Evolutionary conservation across 2,888 invertebrate species (phyloP).

Genomic region (Melinopterus prodromus): DNA sequence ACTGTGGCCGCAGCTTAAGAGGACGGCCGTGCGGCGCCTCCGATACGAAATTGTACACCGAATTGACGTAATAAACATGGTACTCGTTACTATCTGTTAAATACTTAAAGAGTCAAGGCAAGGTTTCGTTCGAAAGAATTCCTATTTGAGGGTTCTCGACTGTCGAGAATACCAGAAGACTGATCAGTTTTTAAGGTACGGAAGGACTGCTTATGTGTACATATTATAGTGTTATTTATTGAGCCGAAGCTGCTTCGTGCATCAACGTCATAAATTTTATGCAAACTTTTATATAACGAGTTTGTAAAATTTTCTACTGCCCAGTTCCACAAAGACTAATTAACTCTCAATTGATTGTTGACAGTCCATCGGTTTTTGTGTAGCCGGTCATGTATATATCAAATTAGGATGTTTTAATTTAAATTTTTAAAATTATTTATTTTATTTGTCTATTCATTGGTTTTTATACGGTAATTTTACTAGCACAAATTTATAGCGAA

Average conservation of each 20-base stretch:
- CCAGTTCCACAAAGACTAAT: no score
- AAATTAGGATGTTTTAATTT: neutral
- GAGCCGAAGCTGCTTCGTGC: neutral
- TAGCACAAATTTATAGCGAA: slow-evolving; percentile 6
- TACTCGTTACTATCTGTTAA: neutral
- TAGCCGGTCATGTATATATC: no score
- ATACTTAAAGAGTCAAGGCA: neutral
- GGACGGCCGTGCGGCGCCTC: neutral
- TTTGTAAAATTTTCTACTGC: neutral
- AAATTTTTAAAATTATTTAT: neutral
- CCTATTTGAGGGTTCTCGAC: neutral
- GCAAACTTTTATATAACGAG: neutral
- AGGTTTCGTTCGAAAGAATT: neutral
- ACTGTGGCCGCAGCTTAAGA: neutral
- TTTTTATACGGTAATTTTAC: neutral
- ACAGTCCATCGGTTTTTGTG: no score
- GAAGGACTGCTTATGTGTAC: neutral
- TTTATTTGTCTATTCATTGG: neutral
- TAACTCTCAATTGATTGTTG: no score
- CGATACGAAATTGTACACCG: slow-evolving; percentile 4
- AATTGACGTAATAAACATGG: neutral
- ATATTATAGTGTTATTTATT: neutral
- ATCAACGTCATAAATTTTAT: neutral
- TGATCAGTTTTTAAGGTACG: neutral
- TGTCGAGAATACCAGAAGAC: neutral